Evolutionary conservation across 2,113 vertebrate species (phyloP).

Genomic region (Charina bottae): DNA sequence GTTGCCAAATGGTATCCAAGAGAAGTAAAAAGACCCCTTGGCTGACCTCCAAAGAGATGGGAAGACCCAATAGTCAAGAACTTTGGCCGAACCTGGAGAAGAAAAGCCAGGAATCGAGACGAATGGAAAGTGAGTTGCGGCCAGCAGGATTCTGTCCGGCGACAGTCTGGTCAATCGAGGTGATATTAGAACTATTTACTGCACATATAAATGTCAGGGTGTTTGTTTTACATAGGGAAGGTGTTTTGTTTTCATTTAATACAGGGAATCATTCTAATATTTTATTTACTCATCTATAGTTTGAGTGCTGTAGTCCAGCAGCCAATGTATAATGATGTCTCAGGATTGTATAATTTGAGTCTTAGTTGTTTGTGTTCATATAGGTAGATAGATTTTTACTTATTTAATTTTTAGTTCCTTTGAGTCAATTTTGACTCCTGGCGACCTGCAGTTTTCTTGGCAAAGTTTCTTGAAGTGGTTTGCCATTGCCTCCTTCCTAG

Average conservation of each 20-base stretch:
- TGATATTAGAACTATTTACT: not conserved
- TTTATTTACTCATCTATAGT: not conserved
- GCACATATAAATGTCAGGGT: not conserved
- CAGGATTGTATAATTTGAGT: slow-evolving; percentile 18
- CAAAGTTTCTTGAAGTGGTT: not conserved
- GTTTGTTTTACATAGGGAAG: no score
- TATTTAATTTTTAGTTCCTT: not conserved
- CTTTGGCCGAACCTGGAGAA: no score
- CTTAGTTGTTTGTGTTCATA: not conserved
- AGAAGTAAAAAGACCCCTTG: no score
- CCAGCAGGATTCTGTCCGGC: no score
- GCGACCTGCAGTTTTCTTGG: not conserved
- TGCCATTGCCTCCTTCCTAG: not conserved
- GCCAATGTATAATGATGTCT: slow-evolving; percentile 23
- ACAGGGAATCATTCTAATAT: not conserved
- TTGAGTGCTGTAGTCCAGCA: not conserved
- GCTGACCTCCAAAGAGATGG: no score
- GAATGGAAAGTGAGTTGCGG: no score
- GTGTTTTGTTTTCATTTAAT: not conserved
- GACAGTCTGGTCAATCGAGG: no score
- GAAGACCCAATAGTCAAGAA: no score
- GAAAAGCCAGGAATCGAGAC: no score
- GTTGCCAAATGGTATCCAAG: no score
- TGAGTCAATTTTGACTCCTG: not conserved
- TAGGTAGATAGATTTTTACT: not conserved